Conservation (phyloP, 2,797 vertebrate species). For the Botia almorhae region DNA sequence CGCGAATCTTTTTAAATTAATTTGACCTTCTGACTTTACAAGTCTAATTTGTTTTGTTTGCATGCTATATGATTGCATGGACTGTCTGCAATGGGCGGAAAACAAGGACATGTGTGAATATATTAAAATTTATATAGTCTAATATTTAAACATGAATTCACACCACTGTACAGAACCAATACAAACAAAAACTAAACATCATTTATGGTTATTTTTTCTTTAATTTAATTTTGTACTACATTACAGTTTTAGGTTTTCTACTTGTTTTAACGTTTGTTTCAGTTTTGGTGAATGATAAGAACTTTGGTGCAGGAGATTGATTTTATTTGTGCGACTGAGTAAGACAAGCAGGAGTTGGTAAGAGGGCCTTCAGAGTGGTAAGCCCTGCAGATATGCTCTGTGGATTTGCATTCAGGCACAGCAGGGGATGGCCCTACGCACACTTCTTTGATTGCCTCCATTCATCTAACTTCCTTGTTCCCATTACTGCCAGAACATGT, state of each 20-base stretch:
- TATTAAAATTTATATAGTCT: no score
- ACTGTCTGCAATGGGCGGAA: not conserved
- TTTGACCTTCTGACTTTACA: not conserved
- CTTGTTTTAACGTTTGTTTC: no score
- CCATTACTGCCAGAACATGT: not conserved
- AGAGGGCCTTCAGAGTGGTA: not conserved
- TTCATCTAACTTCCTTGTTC: not conserved
- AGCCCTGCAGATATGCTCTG: constrained; percentile 7
- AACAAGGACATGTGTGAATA: not conserved
- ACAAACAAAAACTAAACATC: no score
- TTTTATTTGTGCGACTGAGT: not conserved
- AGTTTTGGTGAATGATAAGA: no score
- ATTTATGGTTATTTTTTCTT: no score
- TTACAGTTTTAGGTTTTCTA: no score
- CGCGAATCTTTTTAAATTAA: constrained; percentile 9
- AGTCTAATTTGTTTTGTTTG: not conserved
- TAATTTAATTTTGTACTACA: no score
- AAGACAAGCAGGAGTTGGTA: not conserved
- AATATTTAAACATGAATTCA: no score
- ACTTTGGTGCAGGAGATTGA: not conserved
- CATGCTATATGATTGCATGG: not conserved
- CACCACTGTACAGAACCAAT: no score
- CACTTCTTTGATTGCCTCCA: not conserved
- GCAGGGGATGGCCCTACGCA: not conserved
- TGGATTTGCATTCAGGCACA: constrained; percentile 3